Conservation (phyloP, 2,888 invertebrate genomes). For the Calliphora vomitoria region DNA sequence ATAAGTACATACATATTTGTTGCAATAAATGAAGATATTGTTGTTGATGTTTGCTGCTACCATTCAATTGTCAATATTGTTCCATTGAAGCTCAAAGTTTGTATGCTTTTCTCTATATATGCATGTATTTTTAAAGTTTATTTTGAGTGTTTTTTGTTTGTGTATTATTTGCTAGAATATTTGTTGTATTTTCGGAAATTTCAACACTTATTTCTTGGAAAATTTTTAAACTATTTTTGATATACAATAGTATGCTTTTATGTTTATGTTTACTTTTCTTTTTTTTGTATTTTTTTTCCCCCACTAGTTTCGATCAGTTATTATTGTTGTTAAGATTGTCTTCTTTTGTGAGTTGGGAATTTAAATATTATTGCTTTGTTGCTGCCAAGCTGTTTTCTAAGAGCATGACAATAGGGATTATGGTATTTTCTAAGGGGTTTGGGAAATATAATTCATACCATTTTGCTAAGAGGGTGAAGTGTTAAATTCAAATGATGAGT, state of each 20-base stretch:
- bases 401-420: neutral
- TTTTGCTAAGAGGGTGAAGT: neutral
- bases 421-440: neutral
- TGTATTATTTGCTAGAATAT: neutral
- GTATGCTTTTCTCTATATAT: neutral
- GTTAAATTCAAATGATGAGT: too few relatives aligned
- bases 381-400: slow-evolving; percentile 15
- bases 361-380: slow-evolving; percentile 15
- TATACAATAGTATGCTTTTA: slow-evolving; percentile 12
- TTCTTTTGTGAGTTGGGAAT: neutral
- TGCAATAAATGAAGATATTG: slow-evolving; percentile 32
- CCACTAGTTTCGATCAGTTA: neutral
- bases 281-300: neutral
- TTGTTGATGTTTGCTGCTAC: neutral
- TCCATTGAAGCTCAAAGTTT: slow-evolving; percentile 7
- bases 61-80: slow-evolving; percentile 45
- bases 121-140: slow-evolving; percentile 21
- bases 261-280: neutral
- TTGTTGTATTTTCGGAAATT: slow-evolving; percentile 27
- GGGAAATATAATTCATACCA: neutral
- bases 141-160: neutral
- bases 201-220: slow-evolving; percentile 55
- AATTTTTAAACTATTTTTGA: slow-evolving; percentile 22
- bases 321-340: slow-evolving; percentile 4
- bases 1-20: slow-evolving; percentile 22